These are phyloP conservation scores for Ylistrum balloti DNA, from an alignment of 1,140 invertebrate genomes.

Conservation along the genomic window DNA sequence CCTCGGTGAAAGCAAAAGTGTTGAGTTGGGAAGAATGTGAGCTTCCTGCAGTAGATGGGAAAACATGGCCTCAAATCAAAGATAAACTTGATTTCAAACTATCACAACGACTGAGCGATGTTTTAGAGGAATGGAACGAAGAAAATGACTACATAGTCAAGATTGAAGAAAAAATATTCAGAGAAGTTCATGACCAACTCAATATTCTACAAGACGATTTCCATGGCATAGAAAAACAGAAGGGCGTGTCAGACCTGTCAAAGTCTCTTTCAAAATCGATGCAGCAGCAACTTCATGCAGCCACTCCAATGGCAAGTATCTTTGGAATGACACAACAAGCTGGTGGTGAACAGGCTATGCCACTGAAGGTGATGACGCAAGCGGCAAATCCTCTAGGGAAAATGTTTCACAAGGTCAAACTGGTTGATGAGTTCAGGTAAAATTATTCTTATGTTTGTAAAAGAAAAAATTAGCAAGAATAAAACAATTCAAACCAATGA, in stretches of 20 bases:
- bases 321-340: neutral
- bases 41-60: neutral
- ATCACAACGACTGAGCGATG: slow-evolving; percentile 48
- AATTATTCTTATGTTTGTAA: too few relatives aligned
- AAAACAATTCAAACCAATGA: too few relatives aligned
- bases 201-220: slow-evolving; percentile 44
- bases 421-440: neutral
- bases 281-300: neutral
- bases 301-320: neutral
- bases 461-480: too few relatives aligned
- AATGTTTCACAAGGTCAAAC: neutral
- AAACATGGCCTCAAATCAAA: slow-evolving; percentile 45
- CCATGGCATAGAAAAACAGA: slow-evolving; percentile 15
- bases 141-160: slow-evolving; percentile 47
- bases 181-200: neutral
- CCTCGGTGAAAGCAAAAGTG: neutral
- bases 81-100: slow-evolving; percentile 30
- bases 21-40: slow-evolving; percentile 42
- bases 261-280: slow-evolving; percentile 12
- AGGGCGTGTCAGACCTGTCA: neutral
- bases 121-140: slow-evolving; percentile 58
- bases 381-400: neutral
- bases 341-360: neutral
- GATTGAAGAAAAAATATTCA: slow-evolving; percentile 33
- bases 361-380: neutral